These are phyloP conservation scores for Campylomormyrus tamandua DNA, from an alignment of 2,113 vertebrate species.

Conservation along the genomic window DNA sequence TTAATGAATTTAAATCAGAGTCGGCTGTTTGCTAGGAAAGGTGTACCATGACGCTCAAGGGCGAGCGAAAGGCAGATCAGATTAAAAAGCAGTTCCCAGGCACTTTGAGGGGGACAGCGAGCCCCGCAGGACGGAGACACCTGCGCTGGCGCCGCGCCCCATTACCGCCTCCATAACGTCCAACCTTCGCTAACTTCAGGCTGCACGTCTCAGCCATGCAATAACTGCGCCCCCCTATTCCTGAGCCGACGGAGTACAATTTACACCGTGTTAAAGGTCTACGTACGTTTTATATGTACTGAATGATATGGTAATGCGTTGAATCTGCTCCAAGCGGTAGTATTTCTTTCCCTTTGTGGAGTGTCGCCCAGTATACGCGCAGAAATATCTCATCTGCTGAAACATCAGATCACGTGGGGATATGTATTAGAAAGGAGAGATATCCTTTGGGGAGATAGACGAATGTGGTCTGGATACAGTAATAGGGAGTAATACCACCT, in stretches of 20 bases:
- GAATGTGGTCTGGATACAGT: not conserved
- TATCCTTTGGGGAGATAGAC: not conserved
- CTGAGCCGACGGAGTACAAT: not conserved
- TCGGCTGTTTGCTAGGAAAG: not conserved
- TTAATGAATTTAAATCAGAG: not conserved
- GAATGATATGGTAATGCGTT: not conserved
- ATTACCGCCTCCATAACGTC: not conserved
- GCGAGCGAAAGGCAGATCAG: conserved; percentile 6
- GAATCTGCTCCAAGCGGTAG: not conserved
- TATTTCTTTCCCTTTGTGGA: not conserved
- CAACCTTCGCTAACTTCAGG: not conserved
- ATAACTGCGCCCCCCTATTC: not conserved
- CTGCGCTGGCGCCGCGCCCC: not conserved
- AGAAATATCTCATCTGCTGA: not conserved
- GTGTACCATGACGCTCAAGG: conserved; percentile 1
- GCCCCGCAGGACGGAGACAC: not conserved
- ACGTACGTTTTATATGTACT: not conserved
- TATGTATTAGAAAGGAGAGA: not conserved
- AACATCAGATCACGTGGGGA: not conserved
- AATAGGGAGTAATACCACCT: not conserved
- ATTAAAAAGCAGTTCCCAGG: not conserved
- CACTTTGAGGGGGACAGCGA: not conserved
- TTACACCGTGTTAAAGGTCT: not conserved
- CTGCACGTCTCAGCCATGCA: not conserved
- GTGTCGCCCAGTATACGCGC: not conserved